A percentile compares a stretch with the other conserved stretches of the same genome.
These are phyloP conservation scores for Melanotaenia nigrans DNA, from an alignment of 2,797 vertebrate species.

Conservation along the genomic window DNA sequence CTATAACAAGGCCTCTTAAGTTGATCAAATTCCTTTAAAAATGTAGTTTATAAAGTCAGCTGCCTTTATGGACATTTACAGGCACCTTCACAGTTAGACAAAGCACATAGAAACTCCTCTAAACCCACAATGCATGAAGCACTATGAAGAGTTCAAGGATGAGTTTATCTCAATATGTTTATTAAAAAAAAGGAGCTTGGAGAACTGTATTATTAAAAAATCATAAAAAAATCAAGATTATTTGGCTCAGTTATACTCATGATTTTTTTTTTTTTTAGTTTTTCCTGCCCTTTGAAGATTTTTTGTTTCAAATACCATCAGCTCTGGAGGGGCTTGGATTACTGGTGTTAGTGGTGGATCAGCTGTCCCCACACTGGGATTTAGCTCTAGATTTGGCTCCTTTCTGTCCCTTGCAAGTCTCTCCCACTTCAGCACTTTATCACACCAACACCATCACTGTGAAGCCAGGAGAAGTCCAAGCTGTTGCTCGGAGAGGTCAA, in stretches of 20 bases:
- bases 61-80: constrained; percentile 28
- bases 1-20: constrained; percentile 57
- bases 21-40: constrained; percentile 64
- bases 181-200: neutral
- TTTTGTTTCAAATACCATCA: constrained; percentile 49
- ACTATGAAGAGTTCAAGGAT: neutral
- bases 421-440: constrained; percentile 42
- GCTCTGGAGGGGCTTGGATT: constrained; percentile 57
- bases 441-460: constrained; percentile 15
- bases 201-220: neutral
- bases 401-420: constrained; percentile 24
- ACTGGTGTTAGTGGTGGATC: constrained; percentile 60
- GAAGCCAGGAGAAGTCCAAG: constrained; percentile 34
- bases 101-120: constrained; percentile 11
- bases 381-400: constrained; percentile 38
- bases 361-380: constrained; percentile 54
- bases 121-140: constrained; percentile 1
- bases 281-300: constrained; percentile 1
- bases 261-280: neutral
- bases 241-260: neutral
- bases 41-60: constrained; percentile 45
- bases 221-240: neutral
- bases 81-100: constrained; percentile 17
- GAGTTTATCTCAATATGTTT: neutral
- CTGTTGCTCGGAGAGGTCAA: constrained; percentile 46